Conservation (phyloP, 2,888 invertebrate genomes). For the Dryococelus australis region DNA sequence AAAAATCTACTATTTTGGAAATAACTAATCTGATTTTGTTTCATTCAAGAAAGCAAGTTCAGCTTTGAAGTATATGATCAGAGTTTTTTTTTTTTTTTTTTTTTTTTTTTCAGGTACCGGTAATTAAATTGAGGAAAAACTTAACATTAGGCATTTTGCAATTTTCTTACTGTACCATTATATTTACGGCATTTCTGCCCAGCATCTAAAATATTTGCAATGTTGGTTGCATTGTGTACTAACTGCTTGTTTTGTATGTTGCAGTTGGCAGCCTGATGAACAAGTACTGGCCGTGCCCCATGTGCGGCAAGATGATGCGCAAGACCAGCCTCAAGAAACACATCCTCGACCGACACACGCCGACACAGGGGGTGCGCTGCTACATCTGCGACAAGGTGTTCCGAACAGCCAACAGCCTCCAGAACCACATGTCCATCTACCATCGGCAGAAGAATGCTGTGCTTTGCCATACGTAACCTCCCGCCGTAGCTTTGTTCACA, state of each 20-base stretch:
- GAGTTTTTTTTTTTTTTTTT: too few species aligned
- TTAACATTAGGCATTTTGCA: too few species aligned
- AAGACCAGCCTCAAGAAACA: constrained; percentile 45
- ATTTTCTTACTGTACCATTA: too few species aligned
- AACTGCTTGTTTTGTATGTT: not conserved
- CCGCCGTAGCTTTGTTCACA: not conserved
- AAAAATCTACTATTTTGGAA: too few species aligned
- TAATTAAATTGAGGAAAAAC: too few species aligned
- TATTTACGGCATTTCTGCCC: too few species aligned
- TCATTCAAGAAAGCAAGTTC: too few species aligned
- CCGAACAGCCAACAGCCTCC: constrained; percentile 39
- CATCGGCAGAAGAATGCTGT: constrained; percentile 25
- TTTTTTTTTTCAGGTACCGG: too few species aligned
- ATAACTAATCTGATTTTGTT: too few species aligned
- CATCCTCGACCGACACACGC: constrained; percentile 43
- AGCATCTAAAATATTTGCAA: too few species aligned
- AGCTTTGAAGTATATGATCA: too few species aligned
- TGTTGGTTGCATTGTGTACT: too few species aligned
- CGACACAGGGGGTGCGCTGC: constrained; percentile 39
- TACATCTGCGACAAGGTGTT: constrained; percentile 37
- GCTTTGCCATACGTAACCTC: not conserved
- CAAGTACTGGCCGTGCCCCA: constrained; percentile 34
- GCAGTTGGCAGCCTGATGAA: not conserved
- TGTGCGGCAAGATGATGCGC: constrained; percentile 46
- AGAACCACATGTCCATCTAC: constrained; percentile 42